Conservation (phyloP, 2,797 vertebrate species). For the Sebastes oblongus region DNA sequence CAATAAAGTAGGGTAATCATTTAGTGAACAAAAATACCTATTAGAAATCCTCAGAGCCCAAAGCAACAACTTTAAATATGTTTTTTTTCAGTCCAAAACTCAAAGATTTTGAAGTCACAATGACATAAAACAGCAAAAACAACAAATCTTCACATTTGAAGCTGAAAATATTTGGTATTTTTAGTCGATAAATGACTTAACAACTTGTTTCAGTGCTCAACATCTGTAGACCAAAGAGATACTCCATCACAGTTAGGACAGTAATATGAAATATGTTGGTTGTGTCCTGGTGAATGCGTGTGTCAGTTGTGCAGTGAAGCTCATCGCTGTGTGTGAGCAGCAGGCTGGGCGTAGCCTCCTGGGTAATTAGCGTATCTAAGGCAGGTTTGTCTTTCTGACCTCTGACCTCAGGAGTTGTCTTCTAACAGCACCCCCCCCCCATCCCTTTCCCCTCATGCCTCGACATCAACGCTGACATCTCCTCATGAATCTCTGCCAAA, state of each 20-base stretch:
- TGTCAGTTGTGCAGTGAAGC: constrained; percentile 31
- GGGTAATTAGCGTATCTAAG: constrained; percentile 64
- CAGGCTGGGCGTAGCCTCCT: constrained; percentile 42
- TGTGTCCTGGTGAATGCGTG: constrained; percentile 6
- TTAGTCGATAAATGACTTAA: not conserved
- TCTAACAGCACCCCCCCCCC: not conserved
- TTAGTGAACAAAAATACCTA: not conserved
- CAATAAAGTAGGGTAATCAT: not conserved
- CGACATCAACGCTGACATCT: constrained; percentile 25
- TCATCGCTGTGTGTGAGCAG: constrained; percentile 32
- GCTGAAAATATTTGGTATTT: not conserved
- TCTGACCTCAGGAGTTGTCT: constrained; percentile 53
- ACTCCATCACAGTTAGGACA: constrained; percentile 13
- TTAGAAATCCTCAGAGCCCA: not conserved
- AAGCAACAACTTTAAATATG: not conserved
- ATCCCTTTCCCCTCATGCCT: not conserved
- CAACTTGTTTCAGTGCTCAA: not conserved
- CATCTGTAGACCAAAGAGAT: not conserved
- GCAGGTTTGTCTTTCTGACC: constrained; percentile 49
- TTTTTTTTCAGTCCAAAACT: not conserved
- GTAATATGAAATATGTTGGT: not conserved
- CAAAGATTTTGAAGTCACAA: not conserved
- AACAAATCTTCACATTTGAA: not conserved
- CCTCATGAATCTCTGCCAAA: constrained; percentile 51
- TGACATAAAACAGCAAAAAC: not conserved